Percentiles rank a stretch among this genome's conserved stretches.
These are phyloP conservation scores for Clupea harengus DNA, from an alignment of 2,113 vertebrate species.

Conservation along the genomic window DNA sequence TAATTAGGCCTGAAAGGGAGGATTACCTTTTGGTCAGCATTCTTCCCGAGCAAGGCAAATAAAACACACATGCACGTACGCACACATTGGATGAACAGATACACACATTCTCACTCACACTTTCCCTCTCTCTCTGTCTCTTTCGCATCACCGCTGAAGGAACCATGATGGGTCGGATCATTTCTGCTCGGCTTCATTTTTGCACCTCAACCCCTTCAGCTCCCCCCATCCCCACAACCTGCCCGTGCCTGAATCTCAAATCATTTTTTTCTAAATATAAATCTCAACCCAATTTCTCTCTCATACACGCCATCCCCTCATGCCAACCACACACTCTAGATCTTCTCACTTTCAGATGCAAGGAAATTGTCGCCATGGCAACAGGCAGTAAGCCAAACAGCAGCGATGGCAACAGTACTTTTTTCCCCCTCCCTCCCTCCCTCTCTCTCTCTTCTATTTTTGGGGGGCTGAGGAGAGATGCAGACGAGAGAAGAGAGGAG, in stretches of 20 bases:
- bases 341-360: slow-evolving; percentile 16
- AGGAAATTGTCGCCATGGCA: slow-evolving; percentile 13
- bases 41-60: slow-evolving; percentile 21
- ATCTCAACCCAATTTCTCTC: background rate
- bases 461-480: background rate
- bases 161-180: background rate
- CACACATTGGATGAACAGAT: background rate
- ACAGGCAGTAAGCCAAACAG: slow-evolving; percentile 19
- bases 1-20: slow-evolving; percentile 36
- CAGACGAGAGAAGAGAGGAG: background rate
- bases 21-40: slow-evolving; percentile 20
- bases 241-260: background rate
- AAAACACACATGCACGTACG: background rate
- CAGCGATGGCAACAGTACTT: background rate
- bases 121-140: background rate
- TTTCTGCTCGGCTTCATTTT: background rate
- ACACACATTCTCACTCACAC: background rate
- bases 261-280: background rate
- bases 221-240: background rate
- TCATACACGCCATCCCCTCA: background rate
- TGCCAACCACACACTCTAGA: background rate
- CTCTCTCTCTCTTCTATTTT: background rate
- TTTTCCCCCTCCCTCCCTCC: background rate
- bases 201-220: background rate
- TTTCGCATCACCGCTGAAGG: background rate